Conservation (phyloP, 1,140 invertebrate species). For the Lordiphosa stackelbergi region DNA sequence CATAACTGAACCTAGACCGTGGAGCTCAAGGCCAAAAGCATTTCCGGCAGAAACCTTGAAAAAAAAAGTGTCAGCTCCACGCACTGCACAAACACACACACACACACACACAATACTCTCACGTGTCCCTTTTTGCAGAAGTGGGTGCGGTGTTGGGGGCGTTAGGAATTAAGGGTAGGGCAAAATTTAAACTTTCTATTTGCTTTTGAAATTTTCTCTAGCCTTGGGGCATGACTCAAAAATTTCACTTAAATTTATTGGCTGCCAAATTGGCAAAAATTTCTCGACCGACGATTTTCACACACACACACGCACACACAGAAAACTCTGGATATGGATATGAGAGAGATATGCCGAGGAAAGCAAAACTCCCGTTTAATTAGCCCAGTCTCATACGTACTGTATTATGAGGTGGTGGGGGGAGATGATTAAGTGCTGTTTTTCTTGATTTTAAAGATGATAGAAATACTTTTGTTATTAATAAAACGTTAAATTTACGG, state of each 20-base stretch:
- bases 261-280: constrained; percentile 68
- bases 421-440: no score
- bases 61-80: constrained; percentile 30
- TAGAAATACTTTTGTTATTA: no score
- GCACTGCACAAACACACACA: constrained; percentile 27
- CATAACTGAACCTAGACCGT: constrained; percentile 18
- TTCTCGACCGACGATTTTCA: constrained; percentile 41
- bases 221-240: constrained; percentile 35
- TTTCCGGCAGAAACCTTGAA: constrained; percentile 61
- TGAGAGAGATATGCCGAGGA: constrained; percentile 4
- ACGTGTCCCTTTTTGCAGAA: constrained; percentile 22
- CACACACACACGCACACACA: constrained; percentile 36
- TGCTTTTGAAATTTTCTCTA: constrained; percentile 10
- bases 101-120: constrained; percentile 6
- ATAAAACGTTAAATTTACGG: no score
- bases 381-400: no score
- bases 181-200: constrained; percentile 41
- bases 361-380: background rate
- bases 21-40: constrained; percentile 28
- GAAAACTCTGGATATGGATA: constrained; percentile 46
- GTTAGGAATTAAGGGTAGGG: background rate
- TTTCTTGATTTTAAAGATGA: no score
- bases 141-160: background rate
- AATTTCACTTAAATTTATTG: constrained; percentile 42
- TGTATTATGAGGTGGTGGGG: no score